phyloP scores from a whole-genome alignment of 1,140 invertebrate species.

The Neelides sp. region DNA sequence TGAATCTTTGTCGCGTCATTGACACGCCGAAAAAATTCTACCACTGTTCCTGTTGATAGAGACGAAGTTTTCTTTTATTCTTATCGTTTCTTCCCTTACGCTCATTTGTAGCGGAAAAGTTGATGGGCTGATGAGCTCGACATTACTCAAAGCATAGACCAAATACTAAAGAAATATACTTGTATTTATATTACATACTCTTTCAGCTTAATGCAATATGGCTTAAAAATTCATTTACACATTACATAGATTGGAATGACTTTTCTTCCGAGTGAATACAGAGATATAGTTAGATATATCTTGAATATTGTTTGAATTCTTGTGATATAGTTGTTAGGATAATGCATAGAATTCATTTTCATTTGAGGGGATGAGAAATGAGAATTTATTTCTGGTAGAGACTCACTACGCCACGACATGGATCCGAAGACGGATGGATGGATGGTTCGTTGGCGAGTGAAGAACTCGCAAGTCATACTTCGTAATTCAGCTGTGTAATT shows the following conservation, averaged over 20 bases:
- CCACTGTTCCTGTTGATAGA: too few relatives aligned
- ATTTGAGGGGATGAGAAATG: background rate
- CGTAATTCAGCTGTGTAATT: constrained; percentile 29
- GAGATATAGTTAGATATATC: too few relatives aligned
- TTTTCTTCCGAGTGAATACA: too few relatives aligned
- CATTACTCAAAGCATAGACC: too few relatives aligned
- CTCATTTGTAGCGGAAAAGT: background rate
- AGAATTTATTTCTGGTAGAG: too few relatives aligned
- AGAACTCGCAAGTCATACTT: constrained; percentile 24
- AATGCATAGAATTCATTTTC: background rate
- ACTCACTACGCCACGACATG: too few relatives aligned
- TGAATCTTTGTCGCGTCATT: constrained; percentile 11
- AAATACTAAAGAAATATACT: too few relatives aligned
- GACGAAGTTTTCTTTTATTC: background rate
- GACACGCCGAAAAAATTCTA: constrained; percentile 8
- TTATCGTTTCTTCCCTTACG: background rate
- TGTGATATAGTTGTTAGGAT: background rate
- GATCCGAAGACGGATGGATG: background rate
- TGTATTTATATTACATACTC: too few relatives aligned
- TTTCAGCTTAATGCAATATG: too few relatives aligned
- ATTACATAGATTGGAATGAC: too few relatives aligned
- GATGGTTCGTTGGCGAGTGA: background rate
- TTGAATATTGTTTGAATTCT: background rate
- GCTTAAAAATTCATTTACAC: too few relatives aligned
- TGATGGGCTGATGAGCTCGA: too few relatives aligned